Percentiles rank a stretch among this genome's conserved stretches.
phyloP scores from a whole-genome alignment of 2,113 vertebrate species.

The Albula glossodonta region DNA sequence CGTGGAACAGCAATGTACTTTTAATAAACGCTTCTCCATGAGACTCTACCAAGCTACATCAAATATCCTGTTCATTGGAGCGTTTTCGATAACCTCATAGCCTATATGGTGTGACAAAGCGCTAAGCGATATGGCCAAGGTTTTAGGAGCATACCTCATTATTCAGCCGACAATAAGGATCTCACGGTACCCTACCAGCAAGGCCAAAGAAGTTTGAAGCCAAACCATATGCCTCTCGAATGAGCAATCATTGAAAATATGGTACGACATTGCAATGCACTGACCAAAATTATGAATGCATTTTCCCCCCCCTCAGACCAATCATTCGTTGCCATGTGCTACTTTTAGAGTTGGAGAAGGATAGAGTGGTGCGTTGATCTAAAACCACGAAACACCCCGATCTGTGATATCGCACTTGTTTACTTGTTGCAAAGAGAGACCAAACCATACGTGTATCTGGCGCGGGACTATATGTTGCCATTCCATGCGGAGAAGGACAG shows the following conservation, averaged over 20 bases:
- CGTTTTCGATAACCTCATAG: too few species aligned
- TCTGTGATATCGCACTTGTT: background rate
- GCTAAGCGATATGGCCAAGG: too few species aligned
- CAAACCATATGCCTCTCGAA: background rate
- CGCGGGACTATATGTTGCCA: background rate
- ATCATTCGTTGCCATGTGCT: background rate
- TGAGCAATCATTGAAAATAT: background rate
- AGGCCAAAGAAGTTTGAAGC: background rate
- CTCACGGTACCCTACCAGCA: background rate
- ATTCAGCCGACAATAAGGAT: background rate
- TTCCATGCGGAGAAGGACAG: background rate
- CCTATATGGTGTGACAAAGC: too few species aligned
- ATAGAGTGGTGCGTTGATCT: background rate
- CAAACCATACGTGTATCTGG: background rate
- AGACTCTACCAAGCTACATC: too few species aligned
- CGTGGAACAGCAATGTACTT: too few species aligned
- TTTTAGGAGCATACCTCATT: too few species aligned
- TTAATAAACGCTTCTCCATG: too few species aligned
- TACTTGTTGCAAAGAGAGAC: background rate
- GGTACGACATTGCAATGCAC: background rate
- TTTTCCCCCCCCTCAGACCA: background rate
- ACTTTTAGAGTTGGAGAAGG: background rate
- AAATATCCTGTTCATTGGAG: too few species aligned
- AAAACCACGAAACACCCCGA: background rate
- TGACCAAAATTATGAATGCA: background rate